Conservation (phyloP, 2,797 vertebrate species). For the Chaenodraco wilsoni region DNA sequence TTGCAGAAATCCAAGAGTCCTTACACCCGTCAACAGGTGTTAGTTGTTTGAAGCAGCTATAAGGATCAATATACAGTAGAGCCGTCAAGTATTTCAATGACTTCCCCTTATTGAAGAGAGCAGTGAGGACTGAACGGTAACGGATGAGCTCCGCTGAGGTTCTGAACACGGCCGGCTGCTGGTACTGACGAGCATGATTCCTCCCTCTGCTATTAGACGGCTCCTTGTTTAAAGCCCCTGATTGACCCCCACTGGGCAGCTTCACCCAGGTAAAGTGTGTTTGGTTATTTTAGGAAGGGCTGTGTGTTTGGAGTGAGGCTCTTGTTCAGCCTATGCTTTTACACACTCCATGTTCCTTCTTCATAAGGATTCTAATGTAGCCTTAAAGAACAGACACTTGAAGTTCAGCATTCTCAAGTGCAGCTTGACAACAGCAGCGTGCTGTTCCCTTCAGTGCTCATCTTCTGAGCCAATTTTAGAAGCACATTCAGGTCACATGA, state of each 20-base stretch:
- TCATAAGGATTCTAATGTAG: constrained; percentile 3
- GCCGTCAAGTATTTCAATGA: background rate
- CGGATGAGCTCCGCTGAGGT: background rate
- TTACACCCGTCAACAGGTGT: too few relatives aligned
- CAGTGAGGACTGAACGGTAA: background rate
- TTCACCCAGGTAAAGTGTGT: background rate
- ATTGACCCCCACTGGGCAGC: background rate
- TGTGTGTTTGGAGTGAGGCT: background rate
- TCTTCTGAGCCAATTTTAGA: constrained; percentile 46
- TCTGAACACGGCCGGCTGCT: background rate
- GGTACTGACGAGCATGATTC: background rate
- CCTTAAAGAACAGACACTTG: constrained; percentile 23
- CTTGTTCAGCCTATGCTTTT: background rate
- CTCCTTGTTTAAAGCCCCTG: background rate
- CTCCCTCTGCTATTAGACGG: constrained; percentile 7
- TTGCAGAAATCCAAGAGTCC: too few relatives aligned
- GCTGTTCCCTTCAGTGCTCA: constrained; percentile 35
- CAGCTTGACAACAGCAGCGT: constrained; percentile 35
- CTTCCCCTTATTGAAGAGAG: background rate
- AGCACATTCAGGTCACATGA: constrained; percentile 23
- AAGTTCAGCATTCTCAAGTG: constrained; percentile 20
- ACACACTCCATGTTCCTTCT: constrained; percentile 2
- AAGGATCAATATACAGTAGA: background rate
- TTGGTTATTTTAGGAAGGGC: background rate
- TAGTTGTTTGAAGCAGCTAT: too few relatives aligned